These are phyloP conservation scores for Acanthaster planci DNA, from an alignment of 35 echinoderm and acorn worm species.

Conservation along the genomic window DNA sequence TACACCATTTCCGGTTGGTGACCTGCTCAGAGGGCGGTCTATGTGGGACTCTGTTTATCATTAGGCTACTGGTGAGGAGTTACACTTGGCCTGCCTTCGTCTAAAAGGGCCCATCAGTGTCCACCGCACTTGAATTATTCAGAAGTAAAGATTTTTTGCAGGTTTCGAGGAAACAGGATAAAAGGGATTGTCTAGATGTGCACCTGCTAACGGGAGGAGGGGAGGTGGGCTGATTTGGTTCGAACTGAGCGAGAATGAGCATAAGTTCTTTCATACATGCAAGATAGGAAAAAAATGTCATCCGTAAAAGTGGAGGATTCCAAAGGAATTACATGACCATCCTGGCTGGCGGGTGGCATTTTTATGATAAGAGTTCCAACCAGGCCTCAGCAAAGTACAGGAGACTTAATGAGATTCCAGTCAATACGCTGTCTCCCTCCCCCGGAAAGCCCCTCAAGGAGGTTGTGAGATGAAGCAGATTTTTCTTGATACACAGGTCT, in stretches of 20 bases:
- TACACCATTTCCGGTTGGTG: background rate
- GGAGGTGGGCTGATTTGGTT: background rate
- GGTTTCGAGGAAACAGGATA: no score
- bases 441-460: conserved; percentile 18
- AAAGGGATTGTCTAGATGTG: no score
- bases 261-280: conserved; percentile 5
- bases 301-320: conserved; percentile 24
- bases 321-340: background rate
- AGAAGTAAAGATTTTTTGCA: conserved; percentile 8
- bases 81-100: background rate
- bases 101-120: conserved; percentile 6
- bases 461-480: background rate
- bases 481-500: background rate
- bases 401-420: conserved; percentile 22
- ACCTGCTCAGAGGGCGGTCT: background rate
- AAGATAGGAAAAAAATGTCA: background rate
- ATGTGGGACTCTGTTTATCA: background rate
- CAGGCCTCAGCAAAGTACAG: background rate
- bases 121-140: conserved; percentile 17
- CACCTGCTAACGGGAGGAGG: background rate
- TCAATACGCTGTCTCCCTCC: conserved; percentile 6
- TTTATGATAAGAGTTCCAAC: conserved; percentile 20
- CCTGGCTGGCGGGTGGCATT: conserved; percentile 10
- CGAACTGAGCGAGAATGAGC: background rate
- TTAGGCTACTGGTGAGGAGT: background rate